A percentile compares a stretch with the other conserved stretches of the same genome.
These are phyloP conservation scores for Electrophaes corylata DNA, from an alignment of 2,888 invertebrate species.

Conservation along the genomic window DNA sequence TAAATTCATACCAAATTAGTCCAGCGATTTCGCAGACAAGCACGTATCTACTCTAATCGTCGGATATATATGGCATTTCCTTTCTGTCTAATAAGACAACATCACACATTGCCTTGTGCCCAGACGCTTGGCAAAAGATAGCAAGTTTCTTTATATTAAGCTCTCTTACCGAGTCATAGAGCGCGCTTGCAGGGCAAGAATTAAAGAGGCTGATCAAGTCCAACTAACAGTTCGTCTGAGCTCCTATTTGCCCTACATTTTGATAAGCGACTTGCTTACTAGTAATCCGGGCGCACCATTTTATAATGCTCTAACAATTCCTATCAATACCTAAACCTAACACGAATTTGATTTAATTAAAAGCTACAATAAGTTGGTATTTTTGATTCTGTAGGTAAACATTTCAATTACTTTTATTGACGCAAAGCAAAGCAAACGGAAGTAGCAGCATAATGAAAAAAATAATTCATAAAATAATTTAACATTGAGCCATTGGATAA, in stretches of 20 bases:
- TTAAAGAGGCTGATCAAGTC: not conserved
- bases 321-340: constrained; percentile 1
- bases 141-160: not conserved
- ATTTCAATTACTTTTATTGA: not conserved
- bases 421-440: not conserved
- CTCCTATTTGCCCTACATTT: not conserved
- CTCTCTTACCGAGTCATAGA: not conserved
- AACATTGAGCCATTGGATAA: constrained; percentile 9
- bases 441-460: not conserved
- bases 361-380: not conserved
- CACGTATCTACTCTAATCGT: not conserved
- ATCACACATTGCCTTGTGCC: not conserved
- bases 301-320: not conserved
- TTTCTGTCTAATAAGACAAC: not conserved
- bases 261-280: not conserved
- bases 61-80: not conserved
- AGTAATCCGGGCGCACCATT: not conserved
- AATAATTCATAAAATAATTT: constrained; percentile 1
- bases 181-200: too few relatives aligned
- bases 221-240: not conserved
- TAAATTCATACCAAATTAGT: not conserved
- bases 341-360: not conserved
- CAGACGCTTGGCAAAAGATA: not conserved
- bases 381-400: not conserved
- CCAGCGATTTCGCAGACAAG: not conserved